Conservation (phyloP, 2,113 vertebrate genomes). For the Lagopus muta region DNA sequence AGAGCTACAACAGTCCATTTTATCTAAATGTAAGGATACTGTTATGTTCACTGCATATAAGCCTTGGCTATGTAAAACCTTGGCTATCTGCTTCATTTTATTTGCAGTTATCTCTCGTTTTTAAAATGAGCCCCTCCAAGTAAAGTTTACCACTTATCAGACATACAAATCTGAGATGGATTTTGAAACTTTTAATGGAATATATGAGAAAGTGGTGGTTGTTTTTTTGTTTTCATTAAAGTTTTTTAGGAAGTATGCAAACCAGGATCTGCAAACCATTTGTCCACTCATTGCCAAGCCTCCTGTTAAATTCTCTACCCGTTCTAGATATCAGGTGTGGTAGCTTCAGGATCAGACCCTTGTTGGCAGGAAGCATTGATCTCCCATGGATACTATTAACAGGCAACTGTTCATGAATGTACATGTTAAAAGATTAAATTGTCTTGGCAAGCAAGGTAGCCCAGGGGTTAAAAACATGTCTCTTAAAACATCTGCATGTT, state of each 20-base stretch:
- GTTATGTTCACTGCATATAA: neutral
- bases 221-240: neutral
- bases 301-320: neutral
- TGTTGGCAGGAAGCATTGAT: neutral
- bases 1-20: neutral
- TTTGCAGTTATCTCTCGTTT: neutral
- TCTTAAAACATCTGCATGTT: constrained; percentile 38
- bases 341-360: neutral
- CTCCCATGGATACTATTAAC: neutral
- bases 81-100: fast-evolving
- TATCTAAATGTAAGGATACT: neutral
- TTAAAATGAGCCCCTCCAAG: neutral
- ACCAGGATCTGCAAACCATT: neutral
- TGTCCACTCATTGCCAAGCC: neutral
- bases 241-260: neutral
- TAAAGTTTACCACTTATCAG: neutral
- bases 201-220: neutral
- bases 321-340: neutral
- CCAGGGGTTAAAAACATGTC: constrained; percentile 53
- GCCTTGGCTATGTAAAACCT: neutral
- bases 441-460: constrained; percentile 53
- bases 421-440: constrained; percentile 54
- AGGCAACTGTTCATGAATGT: constrained; percentile 25
- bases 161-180: neutral
- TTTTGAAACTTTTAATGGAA: neutral